Evolutionary conservation across 2,888 invertebrate species (phyloP).

Genomic region (Pterostichus madidus): DNA sequence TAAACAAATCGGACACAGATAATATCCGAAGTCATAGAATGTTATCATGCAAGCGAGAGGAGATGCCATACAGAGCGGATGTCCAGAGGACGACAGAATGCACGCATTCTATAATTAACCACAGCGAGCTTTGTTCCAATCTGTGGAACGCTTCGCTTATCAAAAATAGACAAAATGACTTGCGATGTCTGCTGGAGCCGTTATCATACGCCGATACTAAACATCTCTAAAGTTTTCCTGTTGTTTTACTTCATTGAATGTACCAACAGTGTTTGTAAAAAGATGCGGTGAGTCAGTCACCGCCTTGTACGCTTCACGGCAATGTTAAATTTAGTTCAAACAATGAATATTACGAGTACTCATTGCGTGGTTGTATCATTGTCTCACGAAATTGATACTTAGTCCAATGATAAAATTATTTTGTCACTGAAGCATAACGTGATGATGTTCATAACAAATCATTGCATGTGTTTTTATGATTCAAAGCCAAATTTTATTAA

Average conservation of each 20-base stretch:
- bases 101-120: slow-evolving; percentile 45
- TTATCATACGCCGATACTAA: slow-evolving; percentile 8
- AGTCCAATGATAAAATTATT: slow-evolving; percentile 32
- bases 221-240: neutral
- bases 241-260: no score
- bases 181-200: neutral
- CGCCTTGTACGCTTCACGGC: neutral
- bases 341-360: neutral
- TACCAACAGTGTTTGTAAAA: neutral
- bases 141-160: slow-evolving; percentile 43
- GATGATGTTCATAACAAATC: slow-evolving; percentile 9
- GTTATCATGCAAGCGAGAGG: neutral
- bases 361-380: slow-evolving; percentile 29
- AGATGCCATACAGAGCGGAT: slow-evolving; percentile 37
- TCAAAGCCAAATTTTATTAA: neutral
- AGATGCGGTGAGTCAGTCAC: neutral
- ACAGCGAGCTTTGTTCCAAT: slow-evolving; percentile 34
- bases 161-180: slow-evolving; percentile 47
- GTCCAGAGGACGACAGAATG: slow-evolving; percentile 46
- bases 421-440: slow-evolving; percentile 14
- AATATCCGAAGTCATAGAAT: neutral
- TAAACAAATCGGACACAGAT: neutral
- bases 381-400: slow-evolving; percentile 41
- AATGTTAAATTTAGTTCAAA: slow-evolving; percentile 26
- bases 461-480: neutral